Conservation (phyloP, 2,888 invertebrate genomes). For the Conus canariensis region DNA sequence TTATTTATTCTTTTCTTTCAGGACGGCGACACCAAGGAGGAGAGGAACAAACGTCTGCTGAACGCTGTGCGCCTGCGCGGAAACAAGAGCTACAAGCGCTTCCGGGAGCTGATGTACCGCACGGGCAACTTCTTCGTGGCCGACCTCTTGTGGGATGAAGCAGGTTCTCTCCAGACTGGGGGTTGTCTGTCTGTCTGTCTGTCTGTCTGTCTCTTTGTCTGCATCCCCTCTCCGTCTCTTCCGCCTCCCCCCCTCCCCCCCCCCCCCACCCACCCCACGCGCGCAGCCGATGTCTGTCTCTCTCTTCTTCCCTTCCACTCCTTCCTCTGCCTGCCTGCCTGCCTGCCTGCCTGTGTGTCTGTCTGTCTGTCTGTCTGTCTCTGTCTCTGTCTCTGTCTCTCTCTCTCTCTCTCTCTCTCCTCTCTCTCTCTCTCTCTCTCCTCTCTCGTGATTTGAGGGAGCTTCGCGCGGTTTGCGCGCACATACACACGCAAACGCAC, state of each 20-base stretch:
- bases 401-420: not conserved
- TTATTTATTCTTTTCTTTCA: too few species aligned
- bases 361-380: not conserved
- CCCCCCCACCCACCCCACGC: too few species aligned
- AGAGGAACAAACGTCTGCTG: slow-evolving; percentile 51
- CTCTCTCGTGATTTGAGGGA: too few species aligned
- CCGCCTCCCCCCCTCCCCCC: too few species aligned
- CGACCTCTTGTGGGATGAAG: slow-evolving; percentile 68
- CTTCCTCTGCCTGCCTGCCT: too few species aligned
- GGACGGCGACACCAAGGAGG: slow-evolving; percentile 32
- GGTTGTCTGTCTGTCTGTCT: not conserved
- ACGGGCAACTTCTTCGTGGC: slow-evolving; percentile 67
- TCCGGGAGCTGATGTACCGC: slow-evolving; percentile 65
- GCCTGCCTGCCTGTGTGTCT: not conserved
- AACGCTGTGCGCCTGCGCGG: slow-evolving; percentile 63
- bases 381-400: not conserved
- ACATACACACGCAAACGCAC: too few species aligned
- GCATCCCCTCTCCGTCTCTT: not conserved
- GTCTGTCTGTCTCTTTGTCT: not conserved
- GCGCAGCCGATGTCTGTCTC: too few species aligned
- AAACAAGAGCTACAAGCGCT: slow-evolving; percentile 63
- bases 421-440: not conserved
- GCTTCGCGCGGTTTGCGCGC: too few species aligned
- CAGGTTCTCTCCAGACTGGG: slow-evolving; percentile 31
- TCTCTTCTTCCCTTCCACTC: too few species aligned